Evolutionary conservation across 2,113 vertebrate genomes (phyloP).

Genomic region (Rhinoderma darwinii): DNA sequence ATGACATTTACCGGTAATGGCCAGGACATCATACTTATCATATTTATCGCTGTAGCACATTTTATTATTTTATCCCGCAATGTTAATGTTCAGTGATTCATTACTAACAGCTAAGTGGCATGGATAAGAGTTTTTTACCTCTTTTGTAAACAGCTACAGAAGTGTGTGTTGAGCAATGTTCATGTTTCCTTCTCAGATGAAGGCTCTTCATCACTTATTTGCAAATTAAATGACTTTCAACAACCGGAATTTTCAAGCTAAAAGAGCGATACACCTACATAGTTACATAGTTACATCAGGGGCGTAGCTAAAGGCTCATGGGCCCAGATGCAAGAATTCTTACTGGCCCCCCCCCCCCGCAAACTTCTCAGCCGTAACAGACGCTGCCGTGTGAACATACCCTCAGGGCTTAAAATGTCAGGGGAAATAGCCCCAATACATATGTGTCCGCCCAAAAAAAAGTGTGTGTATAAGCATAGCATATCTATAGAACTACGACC

Average conservation of each 20-base stretch:
- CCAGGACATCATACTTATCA: not conserved
- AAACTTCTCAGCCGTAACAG: no score
- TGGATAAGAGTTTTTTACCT: not conserved
- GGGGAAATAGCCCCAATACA: no score
- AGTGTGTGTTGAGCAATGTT: not conserved
- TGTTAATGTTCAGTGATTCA: not conserved
- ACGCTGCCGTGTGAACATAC: no score
- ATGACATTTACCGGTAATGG: not conserved
- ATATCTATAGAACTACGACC: no score
- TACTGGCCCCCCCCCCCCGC: no score
- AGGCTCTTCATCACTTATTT: not conserved
- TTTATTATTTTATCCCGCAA: not conserved
- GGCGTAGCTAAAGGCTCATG: no score
- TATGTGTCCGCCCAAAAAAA: no score
- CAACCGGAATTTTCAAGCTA: not conserved
- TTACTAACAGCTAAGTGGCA: not conserved
- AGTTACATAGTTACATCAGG: no score
- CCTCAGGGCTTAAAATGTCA: no score
- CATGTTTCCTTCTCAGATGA: not conserved
- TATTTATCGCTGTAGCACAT: not conserved
- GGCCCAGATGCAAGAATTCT: no score
- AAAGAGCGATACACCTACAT: not conserved
- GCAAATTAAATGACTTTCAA: constrained; percentile 13
- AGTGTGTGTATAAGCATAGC: no score
- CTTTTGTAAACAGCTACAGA: not conserved